phyloP scores from a whole-genome alignment of 2,888 invertebrate species.

The Leistus spinibarbis region DNA sequence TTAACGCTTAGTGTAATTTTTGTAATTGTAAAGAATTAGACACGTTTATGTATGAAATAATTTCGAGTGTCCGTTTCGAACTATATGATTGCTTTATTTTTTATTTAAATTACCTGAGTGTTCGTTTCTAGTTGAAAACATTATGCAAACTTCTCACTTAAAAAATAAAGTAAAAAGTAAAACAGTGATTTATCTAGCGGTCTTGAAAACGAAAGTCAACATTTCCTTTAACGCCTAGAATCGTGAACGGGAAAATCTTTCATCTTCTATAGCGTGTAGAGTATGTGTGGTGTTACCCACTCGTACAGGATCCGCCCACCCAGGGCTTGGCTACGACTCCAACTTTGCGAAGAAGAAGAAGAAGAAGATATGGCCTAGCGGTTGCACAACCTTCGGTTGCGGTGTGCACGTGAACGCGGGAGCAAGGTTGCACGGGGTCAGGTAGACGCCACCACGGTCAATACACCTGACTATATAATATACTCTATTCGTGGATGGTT shows the following conservation, averaged over 20 bases:
- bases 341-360: not conserved
- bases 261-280: not conserved
- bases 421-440: slow-evolving; percentile 15
- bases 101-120: too few species aligned
- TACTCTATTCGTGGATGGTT: not conserved
- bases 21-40: not conserved
- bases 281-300: not conserved
- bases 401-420: not conserved
- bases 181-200: not conserved
- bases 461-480: slow-evolving; percentile 8
- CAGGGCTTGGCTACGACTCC: not conserved
- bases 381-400: not conserved
- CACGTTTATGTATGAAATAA: not conserved
- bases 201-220: not conserved
- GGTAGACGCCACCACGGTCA: slow-evolving; percentile 7
- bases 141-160: not conserved
- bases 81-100: too few species aligned
- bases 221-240: not conserved
- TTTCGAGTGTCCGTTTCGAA: too few species aligned
- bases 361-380: slow-evolving; percentile 3
- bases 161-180: not conserved
- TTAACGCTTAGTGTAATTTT: not conserved
- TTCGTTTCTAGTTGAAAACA: not conserved
- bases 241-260: not conserved
- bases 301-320: not conserved